Conservation (phyloP, 2,113 vertebrate genomes). For the Chaetura pelagica region DNA sequence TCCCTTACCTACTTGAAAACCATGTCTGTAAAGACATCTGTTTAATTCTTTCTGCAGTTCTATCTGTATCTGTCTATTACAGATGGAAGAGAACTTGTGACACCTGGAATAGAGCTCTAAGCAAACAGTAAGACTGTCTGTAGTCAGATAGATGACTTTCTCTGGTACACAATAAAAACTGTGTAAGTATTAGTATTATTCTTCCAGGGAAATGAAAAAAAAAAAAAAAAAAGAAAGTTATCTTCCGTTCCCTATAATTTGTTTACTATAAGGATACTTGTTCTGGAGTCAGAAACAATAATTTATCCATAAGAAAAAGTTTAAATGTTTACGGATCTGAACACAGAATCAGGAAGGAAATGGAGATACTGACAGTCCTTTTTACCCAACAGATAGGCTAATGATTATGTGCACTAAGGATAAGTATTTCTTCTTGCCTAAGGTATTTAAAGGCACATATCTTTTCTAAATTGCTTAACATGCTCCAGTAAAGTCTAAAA, state of each 20-base stretch:
- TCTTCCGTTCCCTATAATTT: too few relatives aligned
- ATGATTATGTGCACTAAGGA: not conserved
- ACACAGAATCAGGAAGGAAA: not conserved
- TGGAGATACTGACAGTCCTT: not conserved
- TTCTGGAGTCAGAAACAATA: not conserved
- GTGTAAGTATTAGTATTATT: not conserved
- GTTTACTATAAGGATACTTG: not conserved
- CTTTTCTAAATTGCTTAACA: not conserved
- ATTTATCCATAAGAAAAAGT: not conserved
- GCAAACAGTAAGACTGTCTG: constrained; percentile 32
- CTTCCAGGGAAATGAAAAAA: constrained; percentile 7
- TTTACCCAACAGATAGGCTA: not conserved
- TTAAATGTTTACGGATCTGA: not conserved
- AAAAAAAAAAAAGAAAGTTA: constrained; percentile 17
- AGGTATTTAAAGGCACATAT: not conserved
- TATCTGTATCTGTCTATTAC: not conserved
- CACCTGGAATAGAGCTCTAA: not conserved
- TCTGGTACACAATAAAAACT: constrained; percentile 26
- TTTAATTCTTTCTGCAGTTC: not conserved
- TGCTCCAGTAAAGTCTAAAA: not conserved
- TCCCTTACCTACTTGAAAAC: not conserved
- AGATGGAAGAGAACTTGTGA: not conserved
- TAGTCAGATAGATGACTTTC: not conserved
- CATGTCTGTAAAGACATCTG: not conserved
- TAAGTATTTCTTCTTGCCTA: not conserved